phyloP scores from a whole-genome alignment of 2,888 invertebrate genomes.

The Melinaea menophilus region DNA sequence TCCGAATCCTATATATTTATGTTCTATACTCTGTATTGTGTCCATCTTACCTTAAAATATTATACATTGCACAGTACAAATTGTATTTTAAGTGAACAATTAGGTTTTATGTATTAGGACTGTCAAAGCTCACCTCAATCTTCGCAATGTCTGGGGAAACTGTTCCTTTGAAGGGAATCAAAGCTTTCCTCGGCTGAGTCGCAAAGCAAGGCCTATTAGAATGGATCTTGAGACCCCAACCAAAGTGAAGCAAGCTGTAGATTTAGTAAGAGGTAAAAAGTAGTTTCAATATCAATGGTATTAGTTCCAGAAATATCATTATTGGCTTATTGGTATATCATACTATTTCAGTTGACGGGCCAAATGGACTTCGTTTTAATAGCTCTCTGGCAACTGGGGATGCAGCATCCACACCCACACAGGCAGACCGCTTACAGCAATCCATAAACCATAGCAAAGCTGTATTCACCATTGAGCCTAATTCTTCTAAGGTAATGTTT shows the following conservation, averaged over 20 bases:
- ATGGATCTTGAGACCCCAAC: slow-evolving; percentile 70
- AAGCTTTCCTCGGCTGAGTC: slow-evolving; percentile 77
- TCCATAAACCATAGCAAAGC: slow-evolving; percentile 82
- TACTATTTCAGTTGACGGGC: slow-evolving; percentile 64
- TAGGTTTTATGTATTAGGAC: slow-evolving; percentile 46
- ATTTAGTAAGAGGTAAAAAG: slow-evolving; percentile 72
- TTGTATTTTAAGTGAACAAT: too few species aligned
- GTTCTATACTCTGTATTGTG: neutral
- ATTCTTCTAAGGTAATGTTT: slow-evolving; percentile 76
- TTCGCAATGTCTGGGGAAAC: slow-evolving; percentile 49
- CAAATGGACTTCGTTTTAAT: slow-evolving; percentile 75
- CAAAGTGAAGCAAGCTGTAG: slow-evolving; percentile 62
- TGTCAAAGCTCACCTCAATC: slow-evolving; percentile 49
- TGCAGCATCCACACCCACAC: slow-evolving; percentile 58
- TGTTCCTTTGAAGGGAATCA: slow-evolving; percentile 80
- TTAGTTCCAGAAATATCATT: too few species aligned
- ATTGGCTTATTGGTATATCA: too few species aligned
- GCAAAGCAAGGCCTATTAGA: slow-evolving; percentile 51
- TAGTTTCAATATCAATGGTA: neutral
- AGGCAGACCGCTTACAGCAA: slow-evolving; percentile 66
- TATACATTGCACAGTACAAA: too few species aligned
- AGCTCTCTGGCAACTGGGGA: slow-evolving; percentile 63
- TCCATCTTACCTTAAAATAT: neutral
- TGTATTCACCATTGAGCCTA: slow-evolving; percentile 81
- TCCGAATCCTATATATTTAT: slow-evolving; percentile 2